Percentiles rank a stretch among this genome's conserved stretches.
Evolutionary conservation across 1,140 invertebrate species (phyloP).

Genomic region (Pteromalus puparum): DNA sequence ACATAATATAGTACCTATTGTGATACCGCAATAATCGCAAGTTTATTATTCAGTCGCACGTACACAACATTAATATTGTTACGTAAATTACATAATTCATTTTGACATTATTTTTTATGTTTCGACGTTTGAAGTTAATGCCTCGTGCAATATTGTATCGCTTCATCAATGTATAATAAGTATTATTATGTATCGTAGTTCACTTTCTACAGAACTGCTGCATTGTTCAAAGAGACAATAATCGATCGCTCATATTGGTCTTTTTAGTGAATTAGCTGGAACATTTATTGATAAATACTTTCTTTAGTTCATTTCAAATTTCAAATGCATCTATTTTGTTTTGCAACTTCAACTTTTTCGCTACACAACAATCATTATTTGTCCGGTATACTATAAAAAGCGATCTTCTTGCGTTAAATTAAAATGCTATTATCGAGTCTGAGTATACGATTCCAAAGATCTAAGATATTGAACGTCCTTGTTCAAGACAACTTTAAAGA

Average conservation of each 20-base stretch:
- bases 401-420: background rate
- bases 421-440: background rate
- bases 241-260: background rate
- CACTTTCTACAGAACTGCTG: background rate
- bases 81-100: constrained; percentile 30
- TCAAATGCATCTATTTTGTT: background rate
- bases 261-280: background rate
- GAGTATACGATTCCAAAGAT: no score
- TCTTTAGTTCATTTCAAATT: background rate
- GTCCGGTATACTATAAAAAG: background rate
- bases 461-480: background rate
- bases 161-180: background rate
- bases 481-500: background rate
- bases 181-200: constrained; percentile 3
- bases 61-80: constrained; percentile 31
- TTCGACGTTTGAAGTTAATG: constrained; percentile 27
- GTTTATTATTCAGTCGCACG: constrained; percentile 64
- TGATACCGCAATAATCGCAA: constrained; percentile 47
- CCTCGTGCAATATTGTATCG: constrained; percentile 11
- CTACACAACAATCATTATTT: no score
- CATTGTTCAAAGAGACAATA: background rate
- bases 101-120: constrained; percentile 24
- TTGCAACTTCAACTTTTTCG: background rate
- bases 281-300: constrained; percentile 2
- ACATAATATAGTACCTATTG: background rate